Conservation (phyloP, 2,888 invertebrate species). For the Notodonta dromedarius region DNA sequence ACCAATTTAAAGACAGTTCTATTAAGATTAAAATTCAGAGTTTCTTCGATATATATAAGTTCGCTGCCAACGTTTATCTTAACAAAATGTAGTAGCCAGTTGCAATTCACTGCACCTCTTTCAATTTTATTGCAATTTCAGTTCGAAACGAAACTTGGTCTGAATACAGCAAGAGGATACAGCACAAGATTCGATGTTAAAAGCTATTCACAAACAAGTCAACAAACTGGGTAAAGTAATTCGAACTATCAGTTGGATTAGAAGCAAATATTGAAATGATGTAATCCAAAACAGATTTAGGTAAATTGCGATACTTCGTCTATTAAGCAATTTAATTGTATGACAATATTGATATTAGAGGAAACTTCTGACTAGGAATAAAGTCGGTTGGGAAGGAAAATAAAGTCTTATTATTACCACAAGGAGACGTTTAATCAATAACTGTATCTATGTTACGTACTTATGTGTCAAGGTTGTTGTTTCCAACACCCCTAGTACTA, state of each 20-base stretch:
- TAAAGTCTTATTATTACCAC: too few relatives aligned
- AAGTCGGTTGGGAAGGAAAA: not conserved
- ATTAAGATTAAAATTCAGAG: slow-evolving; percentile 6
- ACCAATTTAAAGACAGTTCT: not conserved
- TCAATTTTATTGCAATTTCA: slow-evolving; percentile 34
- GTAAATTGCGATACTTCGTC: slow-evolving; percentile 1
- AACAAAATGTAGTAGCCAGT: slow-evolving; percentile 24
- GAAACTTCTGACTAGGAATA: slow-evolving; percentile 12
- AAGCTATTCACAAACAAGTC: not conserved
- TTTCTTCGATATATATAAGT: slow-evolving; percentile 5
- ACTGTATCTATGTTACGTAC: too few relatives aligned
- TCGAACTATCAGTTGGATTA: slow-evolving; percentile 1
- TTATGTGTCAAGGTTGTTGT: too few relatives aligned
- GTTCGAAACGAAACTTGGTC: slow-evolving; percentile 33
- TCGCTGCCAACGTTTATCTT: slow-evolving; percentile 10
- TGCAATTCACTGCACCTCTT: slow-evolving; percentile 37
- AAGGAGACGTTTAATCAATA: too few relatives aligned
- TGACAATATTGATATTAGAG: slow-evolving; percentile 27
- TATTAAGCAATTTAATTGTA: slow-evolving; percentile 22
- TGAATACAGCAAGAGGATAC: slow-evolving; percentile 14
- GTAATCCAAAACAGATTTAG: slow-evolving; percentile 4
- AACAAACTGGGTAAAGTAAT: not conserved
- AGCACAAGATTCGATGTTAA: not conserved
- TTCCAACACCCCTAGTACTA: too few relatives aligned
- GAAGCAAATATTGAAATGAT: slow-evolving; percentile 19